phyloP scores from a whole-genome alignment of 2,113 vertebrate species.

The Nicator chloris region DNA sequence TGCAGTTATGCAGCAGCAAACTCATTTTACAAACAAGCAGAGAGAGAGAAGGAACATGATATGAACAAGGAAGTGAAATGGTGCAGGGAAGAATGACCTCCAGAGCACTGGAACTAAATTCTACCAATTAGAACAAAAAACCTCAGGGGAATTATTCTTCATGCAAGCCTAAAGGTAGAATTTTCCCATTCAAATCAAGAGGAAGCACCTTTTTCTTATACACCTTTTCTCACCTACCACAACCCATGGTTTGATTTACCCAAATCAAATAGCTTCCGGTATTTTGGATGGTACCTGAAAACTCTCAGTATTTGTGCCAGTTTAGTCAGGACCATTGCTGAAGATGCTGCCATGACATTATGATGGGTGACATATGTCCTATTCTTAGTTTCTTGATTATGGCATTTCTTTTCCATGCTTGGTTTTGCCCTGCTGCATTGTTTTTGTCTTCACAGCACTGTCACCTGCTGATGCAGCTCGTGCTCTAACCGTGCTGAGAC shows the following conservation, averaged over 20 bases:
- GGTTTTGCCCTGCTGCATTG: conserved; percentile 59
- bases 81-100: not conserved
- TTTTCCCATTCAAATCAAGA: not conserved
- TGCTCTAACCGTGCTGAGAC: not conserved
- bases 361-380: conserved; percentile 3
- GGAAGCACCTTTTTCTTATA: not conserved
- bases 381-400: conserved; percentile 49
- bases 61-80: not conserved
- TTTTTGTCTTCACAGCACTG: conserved; percentile 30
- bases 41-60: not conserved
- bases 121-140: not conserved
- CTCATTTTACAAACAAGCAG: not conserved
- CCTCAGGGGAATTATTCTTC: not conserved
- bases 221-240: not conserved
- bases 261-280: not conserved
- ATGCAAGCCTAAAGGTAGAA: not conserved
- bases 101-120: not conserved
- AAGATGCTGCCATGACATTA: not conserved
- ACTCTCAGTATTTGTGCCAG: not conserved
- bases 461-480: conserved; percentile 51
- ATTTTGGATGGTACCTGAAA: not conserved
- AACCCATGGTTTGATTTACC: not conserved
- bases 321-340: not conserved
- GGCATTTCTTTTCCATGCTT: conserved; percentile 49
- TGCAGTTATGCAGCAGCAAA: not conserved